Evolutionary conservation across 2,797 vertebrate species (phyloP), one percentile per base, ranked within the genome.

Genomic region (Netta rufina): DNA sequence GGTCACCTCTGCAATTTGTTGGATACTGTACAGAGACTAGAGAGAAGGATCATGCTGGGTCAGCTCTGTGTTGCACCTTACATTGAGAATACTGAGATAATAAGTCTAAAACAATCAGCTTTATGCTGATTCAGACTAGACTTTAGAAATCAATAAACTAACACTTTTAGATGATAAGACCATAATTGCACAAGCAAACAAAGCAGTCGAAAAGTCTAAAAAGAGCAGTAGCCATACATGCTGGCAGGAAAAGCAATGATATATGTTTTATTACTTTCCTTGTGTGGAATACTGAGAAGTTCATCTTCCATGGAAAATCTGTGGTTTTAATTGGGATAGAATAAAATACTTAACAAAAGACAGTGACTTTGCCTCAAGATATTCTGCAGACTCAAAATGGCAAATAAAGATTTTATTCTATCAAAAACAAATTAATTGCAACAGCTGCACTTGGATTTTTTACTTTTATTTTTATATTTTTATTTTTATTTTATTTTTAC

Each of bases 111-210:
- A 15, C 53, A 80, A 51, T 54, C 33, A 73, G 20, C 16, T 78
- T 88, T 87, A 77, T 83, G 73, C 61, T 93, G 67, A 84, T 72
- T 83, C 64, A 78, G 70, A 5, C 1, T 88, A 71, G 65, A 87
- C 67, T 93, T 91, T 16, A 69, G 22, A 90, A 93, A 94, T 32
- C 28, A n/a, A 65, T 66, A 91, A 92, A 88, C 58, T 79, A 71
- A 6, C 11, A 43, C 49, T 93, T 93, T 94, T 71, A 74, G 62
- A 95, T 90, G 71, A 83, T 61, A 75, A 93, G 69, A 90, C 15
- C 24, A 84, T 91, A 83, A 90, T 69, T 92, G 47, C 30, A 89
- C 72, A 95, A 92, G 88, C 60, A 97, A 97, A 91, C 67, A 96
- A 96, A 92, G 58, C 69, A 84, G 77, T 58, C 90, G 38, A 85